Percentiles rank a stretch among this genome's conserved stretches.
Evolutionary conservation across 2,888 invertebrate species (phyloP).

Genomic region (Coenonympha glycerion): DNA sequence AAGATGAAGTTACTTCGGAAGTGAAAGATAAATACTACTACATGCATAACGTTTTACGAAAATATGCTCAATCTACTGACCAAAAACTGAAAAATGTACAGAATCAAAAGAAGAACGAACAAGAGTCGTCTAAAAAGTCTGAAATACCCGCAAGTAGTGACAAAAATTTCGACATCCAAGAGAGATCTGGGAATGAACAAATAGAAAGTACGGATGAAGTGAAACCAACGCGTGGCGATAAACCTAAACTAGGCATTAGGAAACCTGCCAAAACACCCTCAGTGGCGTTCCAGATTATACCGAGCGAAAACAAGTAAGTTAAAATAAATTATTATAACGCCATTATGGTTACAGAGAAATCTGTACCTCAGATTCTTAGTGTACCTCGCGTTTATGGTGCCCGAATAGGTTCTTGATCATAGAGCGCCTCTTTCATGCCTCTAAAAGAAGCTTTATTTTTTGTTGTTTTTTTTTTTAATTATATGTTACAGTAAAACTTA

Average conservation of each 20-base stretch:
- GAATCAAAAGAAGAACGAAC: slow-evolving; percentile 47
- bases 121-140: slow-evolving; percentile 27
- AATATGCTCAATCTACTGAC: slow-evolving; percentile 44
- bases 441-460: no score
- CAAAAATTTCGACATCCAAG: slow-evolving; percentile 16
- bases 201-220: slow-evolving; percentile 13
- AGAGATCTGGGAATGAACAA: slow-evolving; percentile 34
- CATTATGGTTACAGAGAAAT: no score
- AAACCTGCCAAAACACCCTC: slow-evolving; percentile 61
- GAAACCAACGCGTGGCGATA: slow-evolving; percentile 26
- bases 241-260: slow-evolving; percentile 36
- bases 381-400: no score
- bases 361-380: no score
- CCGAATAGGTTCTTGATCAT: no score
- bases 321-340: no score
- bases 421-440: no score
- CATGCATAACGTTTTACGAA: slow-evolving; percentile 61
- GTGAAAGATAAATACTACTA: slow-evolving; percentile 60
- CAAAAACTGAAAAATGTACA: slow-evolving; percentile 22
- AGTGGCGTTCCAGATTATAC: slow-evolving; percentile 67
- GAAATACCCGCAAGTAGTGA: neutral
- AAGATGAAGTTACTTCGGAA: slow-evolving; percentile 37
- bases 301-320: slow-evolving; percentile 68
- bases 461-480: no score
- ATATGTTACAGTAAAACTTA: no score